These are phyloP conservation scores for Scaptomyza reducta DNA, from an alignment of 2,888 invertebrate species.

Conservation along the genomic window DNA sequence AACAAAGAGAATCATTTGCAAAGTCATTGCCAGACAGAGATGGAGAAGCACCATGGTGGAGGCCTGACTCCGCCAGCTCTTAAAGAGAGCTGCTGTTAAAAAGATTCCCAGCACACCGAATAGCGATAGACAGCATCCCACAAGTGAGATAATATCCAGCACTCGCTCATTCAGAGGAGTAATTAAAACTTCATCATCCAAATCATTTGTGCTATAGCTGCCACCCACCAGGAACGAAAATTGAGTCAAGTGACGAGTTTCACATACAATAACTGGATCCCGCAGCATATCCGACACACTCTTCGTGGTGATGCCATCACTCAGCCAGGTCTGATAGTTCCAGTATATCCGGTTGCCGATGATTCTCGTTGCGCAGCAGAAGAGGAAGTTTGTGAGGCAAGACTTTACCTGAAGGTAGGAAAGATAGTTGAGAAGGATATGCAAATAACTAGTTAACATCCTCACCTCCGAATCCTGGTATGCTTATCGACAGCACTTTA, in stretches of 20 bases:
- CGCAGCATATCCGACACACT: constrained; percentile 38
- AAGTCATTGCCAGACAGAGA: constrained; percentile 87
- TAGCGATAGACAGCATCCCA: constrained; percentile 87
- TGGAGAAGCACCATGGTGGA: constrained; percentile 88
- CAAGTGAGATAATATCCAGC: constrained; percentile 86
- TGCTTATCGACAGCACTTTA: constrained; percentile 86
- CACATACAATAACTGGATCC: constrained; percentile 83
- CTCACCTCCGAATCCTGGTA: constrained; percentile 85
- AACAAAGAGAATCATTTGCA: constrained; percentile 85
- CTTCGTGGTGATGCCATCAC: constrained; percentile 84
- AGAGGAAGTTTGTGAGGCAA: constrained; percentile 86
- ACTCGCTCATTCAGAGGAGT: constrained; percentile 84
- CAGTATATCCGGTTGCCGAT: constrained; percentile 84
- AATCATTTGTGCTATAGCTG: constrained; percentile 79
- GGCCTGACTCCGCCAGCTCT: constrained; percentile 87
- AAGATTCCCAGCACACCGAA: constrained; percentile 86
- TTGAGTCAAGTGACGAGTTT: constrained; percentile 87
- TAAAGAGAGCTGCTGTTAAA: constrained; percentile 86
- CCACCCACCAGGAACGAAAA: constrained; percentile 86
- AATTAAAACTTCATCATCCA: constrained; percentile 74
- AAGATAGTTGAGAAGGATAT: background rate
- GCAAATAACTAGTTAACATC: background rate
- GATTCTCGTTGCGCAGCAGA: constrained; percentile 79
- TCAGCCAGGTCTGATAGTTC: constrained; percentile 87
- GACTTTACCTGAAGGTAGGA: constrained; percentile 73